phyloP scores from a whole-genome alignment of 2,797 vertebrate species.

The Lepidocolaptes lacrymiger region DNA sequence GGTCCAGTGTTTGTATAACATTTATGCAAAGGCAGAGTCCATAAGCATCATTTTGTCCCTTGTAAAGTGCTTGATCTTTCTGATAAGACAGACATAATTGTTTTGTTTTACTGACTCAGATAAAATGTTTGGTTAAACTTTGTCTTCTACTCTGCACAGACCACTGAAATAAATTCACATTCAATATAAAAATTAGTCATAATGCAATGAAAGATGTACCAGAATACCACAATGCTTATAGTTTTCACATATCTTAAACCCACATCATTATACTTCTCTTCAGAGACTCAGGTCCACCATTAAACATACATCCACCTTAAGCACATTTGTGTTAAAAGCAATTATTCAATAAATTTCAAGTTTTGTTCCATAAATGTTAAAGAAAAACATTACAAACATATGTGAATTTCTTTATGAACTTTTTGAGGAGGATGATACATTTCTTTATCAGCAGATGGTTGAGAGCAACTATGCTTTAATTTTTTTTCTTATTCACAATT shows the following conservation, averaged over 20 bases:
- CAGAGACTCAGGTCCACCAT: background rate
- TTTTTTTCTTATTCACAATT: background rate
- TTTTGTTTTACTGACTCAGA: background rate
- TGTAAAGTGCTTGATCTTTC: background rate
- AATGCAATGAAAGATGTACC: background rate
- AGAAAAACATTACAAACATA: background rate
- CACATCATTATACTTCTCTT: background rate
- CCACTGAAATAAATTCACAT: background rate
- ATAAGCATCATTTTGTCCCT: background rate
- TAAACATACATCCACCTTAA: background rate
- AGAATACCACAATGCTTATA: background rate
- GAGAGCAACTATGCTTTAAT: background rate
- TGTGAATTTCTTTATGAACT: background rate
- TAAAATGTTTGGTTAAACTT: background rate
- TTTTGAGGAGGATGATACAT: background rate
- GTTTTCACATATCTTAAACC: background rate
- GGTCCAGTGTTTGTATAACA: background rate
- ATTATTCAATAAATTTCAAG: background rate
- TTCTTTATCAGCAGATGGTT: background rate
- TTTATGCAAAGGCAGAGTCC: background rate
- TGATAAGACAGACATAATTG: background rate
- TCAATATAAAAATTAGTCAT: background rate
- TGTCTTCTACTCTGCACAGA: background rate
- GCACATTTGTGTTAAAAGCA: background rate
- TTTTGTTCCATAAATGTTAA: background rate